Percentiles rank a stretch among this genome's conserved stretches.
These are phyloP conservation scores for Eurystomus gularis DNA, from an alignment of 2,113 vertebrate species.

Conservation along the genomic window DNA sequence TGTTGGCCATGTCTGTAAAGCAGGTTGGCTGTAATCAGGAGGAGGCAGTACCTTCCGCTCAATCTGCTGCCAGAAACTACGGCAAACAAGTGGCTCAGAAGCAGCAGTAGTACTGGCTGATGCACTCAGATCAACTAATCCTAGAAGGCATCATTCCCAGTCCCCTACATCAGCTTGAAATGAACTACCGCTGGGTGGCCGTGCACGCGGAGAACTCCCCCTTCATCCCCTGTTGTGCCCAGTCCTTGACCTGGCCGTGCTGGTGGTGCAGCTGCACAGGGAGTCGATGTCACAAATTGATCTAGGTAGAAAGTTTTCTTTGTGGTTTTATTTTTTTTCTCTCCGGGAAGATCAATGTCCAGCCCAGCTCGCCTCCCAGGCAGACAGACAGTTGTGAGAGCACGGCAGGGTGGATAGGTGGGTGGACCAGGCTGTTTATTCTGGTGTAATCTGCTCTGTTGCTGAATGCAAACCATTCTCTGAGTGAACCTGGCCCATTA, in stretches of 20 bases:
- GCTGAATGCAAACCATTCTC: background rate
- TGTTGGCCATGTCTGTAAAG: background rate
- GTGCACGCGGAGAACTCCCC: accelerated
- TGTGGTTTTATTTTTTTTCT: background rate
- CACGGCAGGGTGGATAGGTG: background rate
- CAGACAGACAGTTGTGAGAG: background rate
- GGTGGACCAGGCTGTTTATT: background rate
- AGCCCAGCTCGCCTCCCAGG: background rate
- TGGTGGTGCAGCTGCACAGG: background rate
- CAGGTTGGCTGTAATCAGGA: background rate
- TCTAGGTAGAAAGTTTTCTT: background rate
- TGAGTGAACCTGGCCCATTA: background rate
- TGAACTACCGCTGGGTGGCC: background rate
- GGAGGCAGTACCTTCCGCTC: background rate
- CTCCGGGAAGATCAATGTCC: background rate
- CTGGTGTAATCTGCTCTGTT: background rate
- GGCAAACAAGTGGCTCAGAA: background rate
- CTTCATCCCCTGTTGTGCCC: background rate
- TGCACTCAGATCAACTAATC: background rate
- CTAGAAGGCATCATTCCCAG: background rate
- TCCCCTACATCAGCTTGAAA: background rate
- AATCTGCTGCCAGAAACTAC: background rate
- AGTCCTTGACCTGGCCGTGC: background rate
- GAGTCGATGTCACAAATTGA: background rate
- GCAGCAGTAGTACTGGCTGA: background rate